Base-by-base conservation (phyloP, 2,888 invertebrate species). In the Ptychoptera contaminata region DNA sequence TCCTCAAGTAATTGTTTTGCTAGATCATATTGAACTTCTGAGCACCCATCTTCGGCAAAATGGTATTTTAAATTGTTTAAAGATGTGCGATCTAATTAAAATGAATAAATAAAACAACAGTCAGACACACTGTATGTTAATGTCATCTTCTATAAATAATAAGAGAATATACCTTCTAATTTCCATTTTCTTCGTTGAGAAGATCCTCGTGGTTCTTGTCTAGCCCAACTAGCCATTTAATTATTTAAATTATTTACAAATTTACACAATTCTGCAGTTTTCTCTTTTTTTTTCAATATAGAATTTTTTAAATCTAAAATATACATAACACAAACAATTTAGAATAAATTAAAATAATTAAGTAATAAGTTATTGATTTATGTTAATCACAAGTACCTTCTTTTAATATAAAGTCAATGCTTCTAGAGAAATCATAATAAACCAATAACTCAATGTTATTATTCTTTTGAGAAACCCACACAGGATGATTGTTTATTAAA, bases 1-100 rank as follows among this genome's bases (percentile, higher is more conserved):
- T 84, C 83, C 54, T 84, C 80, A 53, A 91, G 67, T 35, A 91
- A 68, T 55, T 85, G 80, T 58, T 86, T 86, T 3, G 88, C 91
- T 46, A 90, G 68, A 44, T 86, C 82, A 49, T 87, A 83, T 65
- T 91, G 91, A 9, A 87, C 86, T 57, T 88, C 88, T 0, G 86
- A 82, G 61, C 87, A 88, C 8, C 90, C 90, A 64, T 88, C 88
- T 56, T 85, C 84, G 0, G 90, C 90, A 50, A 90, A 66, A 57
- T 85, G 84, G 56, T 74, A 70, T 54, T 67, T 65, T 1, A 67
- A 53, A 48, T 66, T 62, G 48, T 64, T 62, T n/a, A 68, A 51
- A 6, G 68, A 67, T 2, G 59, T 58, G 11, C 63, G 62, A 53
- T 65, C 64, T 65, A 45, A 38, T 48, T 40, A 39, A n/a, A n/a